Evolutionary conservation across 2,797 vertebrate species (phyloP).

Genomic region (Tadarida brasiliensis): DNA sequence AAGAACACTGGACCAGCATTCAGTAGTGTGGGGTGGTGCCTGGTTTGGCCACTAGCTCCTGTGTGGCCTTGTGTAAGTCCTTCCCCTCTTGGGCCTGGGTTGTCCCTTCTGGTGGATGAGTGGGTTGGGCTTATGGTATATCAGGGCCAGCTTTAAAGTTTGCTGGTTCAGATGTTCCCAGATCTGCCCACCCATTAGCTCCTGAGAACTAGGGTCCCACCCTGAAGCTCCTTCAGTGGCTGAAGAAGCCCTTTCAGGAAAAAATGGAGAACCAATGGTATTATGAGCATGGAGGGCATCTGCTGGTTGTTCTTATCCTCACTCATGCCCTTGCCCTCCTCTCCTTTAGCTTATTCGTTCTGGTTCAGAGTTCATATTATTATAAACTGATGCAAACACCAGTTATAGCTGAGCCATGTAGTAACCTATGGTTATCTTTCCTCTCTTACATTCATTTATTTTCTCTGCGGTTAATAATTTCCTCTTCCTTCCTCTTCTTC

Average conservation of each 20-base stretch:
- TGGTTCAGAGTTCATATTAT: background rate
- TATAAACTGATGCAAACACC: background rate
- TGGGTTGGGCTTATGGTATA: background rate
- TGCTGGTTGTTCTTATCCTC: background rate
- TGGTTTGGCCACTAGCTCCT: background rate
- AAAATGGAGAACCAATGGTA: background rate
- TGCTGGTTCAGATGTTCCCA: background rate
- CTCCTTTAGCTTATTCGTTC: background rate
- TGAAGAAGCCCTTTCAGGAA: background rate
- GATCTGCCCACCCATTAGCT: background rate
- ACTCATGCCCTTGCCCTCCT: background rate
- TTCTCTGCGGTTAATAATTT: background rate
- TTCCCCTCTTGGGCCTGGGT: background rate
- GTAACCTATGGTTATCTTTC: background rate
- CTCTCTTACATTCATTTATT: background rate
- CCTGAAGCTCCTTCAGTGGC: background rate
- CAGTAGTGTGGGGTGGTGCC: background rate
- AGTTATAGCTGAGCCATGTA: background rate
- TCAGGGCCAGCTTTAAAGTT: background rate
- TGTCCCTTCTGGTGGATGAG: background rate
- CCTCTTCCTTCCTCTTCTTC: too few species aligned
- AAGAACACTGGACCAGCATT: background rate
- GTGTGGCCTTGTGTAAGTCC: too few species aligned
- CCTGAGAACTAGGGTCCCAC: background rate
- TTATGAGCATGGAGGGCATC: background rate